These are phyloP conservation scores for Lithosia quadra DNA, from an alignment of 2,888 invertebrate genomes.

Conservation along the genomic window DNA sequence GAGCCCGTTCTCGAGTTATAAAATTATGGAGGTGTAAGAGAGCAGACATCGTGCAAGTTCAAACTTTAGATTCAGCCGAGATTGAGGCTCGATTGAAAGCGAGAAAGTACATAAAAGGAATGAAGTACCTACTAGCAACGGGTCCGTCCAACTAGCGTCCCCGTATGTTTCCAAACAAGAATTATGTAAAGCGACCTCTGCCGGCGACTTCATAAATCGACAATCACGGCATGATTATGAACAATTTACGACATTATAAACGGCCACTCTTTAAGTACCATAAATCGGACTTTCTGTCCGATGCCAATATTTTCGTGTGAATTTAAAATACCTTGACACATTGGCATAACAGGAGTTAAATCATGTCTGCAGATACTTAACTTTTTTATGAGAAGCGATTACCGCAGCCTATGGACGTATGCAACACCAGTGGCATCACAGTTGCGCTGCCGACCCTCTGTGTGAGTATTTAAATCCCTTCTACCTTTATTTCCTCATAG, in stretches of 20 bases:
- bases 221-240: conserved; percentile 63
- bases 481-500: no score
- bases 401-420: neutral
- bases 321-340: conserved; percentile 28
- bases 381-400: no score
- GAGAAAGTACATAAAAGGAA: no score
- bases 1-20: no score
- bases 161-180: conserved; percentile 55
- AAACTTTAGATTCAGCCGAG: no score
- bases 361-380: conserved; percentile 2
- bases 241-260: conserved; percentile 64
- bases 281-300: conserved; percentile 54
- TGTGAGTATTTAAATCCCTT: no score
- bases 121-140: conserved; percentile 10
- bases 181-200: conserved; percentile 69
- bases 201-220: conserved; percentile 67
- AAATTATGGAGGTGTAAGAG: no score
- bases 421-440: no score
- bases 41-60: no score
- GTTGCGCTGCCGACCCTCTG: no score
- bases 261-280: conserved; percentile 51
- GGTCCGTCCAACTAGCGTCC: neutral
- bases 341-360: neutral
- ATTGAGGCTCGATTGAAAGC: neutral
- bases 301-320: conserved; percentile 38